Conservation (phyloP, 2,113 vertebrate species). For the Otus sunia region DNA sequence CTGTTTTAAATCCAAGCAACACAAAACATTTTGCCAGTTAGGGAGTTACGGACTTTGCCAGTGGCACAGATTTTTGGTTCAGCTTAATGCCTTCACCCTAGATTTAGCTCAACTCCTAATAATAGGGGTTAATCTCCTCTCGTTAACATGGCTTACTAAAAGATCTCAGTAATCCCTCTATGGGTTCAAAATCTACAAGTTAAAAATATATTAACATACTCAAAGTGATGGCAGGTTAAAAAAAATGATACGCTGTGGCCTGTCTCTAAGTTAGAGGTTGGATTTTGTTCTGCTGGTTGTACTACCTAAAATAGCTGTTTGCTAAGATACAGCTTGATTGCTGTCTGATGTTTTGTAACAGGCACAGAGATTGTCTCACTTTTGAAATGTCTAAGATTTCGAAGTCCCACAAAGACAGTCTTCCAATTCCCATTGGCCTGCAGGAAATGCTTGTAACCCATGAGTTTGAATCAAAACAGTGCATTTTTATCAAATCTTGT, state of each 20-base stretch:
- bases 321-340: not conserved
- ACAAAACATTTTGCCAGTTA: not conserved
- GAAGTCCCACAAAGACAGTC: constrained; percentile 5
- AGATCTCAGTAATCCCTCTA: not conserved
- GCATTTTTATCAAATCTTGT: constrained; percentile 9
- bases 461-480: constrained; percentile 17
- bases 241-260: accelerated
- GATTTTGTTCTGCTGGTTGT: not conserved
- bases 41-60: not conserved
- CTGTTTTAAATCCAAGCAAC: not conserved
- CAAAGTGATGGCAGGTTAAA: not conserved
- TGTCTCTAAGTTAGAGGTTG: not conserved
- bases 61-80: not conserved
- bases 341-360: not conserved
- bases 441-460: constrained; percentile 39
- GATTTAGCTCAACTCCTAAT: not conserved
- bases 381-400: constrained; percentile 8
- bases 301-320: not conserved
- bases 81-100: not conserved
- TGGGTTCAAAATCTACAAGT: not conserved
- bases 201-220: not conserved
- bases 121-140: not conserved
- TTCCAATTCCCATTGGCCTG: constrained; percentile 31
- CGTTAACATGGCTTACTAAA: not conserved
- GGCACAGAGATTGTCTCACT: not conserved